Evolutionary conservation across 1,140 invertebrate species (phyloP).

Genomic region (Drosophila micromelanica): DNA sequence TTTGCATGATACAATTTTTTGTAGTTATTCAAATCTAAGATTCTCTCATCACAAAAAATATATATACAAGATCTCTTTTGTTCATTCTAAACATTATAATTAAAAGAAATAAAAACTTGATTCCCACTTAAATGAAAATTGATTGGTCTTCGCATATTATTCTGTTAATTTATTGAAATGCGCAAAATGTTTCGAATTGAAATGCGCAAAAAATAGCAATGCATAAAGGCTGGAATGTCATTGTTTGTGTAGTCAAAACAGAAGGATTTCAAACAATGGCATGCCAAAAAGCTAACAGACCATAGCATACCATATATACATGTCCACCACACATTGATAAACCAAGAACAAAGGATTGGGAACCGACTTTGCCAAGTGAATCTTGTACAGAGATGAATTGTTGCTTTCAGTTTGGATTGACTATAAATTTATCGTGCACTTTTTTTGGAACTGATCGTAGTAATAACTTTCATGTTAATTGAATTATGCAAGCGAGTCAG

Average conservation of each 20-base stretch:
- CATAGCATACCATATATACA: background rate
- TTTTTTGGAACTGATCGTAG: slow-evolving; percentile 9
- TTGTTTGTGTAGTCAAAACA: slow-evolving; percentile 27
- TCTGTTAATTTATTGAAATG: slow-evolving; percentile 44
- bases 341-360: background rate
- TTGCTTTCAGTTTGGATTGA: background rate
- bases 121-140: background rate
- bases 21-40: too few species aligned
- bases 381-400: background rate
- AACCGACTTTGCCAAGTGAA: background rate
- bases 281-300: slow-evolving; percentile 4
- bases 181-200: slow-evolving; percentile 61
- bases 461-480: slow-evolving; percentile 57
- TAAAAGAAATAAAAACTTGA: background rate
- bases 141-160: background rate
- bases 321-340: background rate
- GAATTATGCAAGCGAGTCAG: slow-evolving; percentile 69
- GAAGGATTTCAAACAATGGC: slow-evolving; percentile 24
- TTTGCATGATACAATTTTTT: too few species aligned
- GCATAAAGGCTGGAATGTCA: slow-evolving; percentile 19
- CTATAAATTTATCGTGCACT: background rate
- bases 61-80: background rate
- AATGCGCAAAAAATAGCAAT: slow-evolving; percentile 56
- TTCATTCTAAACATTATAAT: background rate
- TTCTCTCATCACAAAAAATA: too few species aligned